Conservation (phyloP, 2,113 vertebrate species). For the Emydocephalus ijimae region DNA sequence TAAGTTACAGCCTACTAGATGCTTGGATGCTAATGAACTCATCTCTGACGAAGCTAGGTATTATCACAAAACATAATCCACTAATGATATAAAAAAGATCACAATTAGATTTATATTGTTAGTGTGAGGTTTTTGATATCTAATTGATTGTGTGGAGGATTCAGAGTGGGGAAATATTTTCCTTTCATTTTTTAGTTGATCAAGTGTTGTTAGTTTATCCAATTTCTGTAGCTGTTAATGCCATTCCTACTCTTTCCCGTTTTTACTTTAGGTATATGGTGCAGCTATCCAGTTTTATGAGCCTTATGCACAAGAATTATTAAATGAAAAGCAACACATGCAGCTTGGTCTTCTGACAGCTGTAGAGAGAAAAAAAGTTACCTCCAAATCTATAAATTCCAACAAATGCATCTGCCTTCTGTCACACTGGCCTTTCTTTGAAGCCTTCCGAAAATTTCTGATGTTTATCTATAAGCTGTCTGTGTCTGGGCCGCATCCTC, state of each 20-base stretch:
- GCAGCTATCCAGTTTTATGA: slow-evolving; percentile 98
- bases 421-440: slow-evolving; percentile 98
- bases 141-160: neutral
- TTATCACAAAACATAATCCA: neutral
- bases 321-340: slow-evolving; percentile 90
- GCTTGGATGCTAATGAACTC: neutral
- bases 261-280: slow-evolving; percentile 84
- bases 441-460: slow-evolving; percentile 93
- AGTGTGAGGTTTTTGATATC: neutral
- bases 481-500: slow-evolving; percentile 90
- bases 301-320: slow-evolving; percentile 78
- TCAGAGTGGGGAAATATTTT: neutral
- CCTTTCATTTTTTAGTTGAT: neutral
- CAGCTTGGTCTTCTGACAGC: slow-evolving; percentile 89
- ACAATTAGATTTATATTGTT: neutral
- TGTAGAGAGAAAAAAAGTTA: slow-evolving; percentile 86
- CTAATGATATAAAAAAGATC: neutral
- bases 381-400: slow-evolving; percentile 85
- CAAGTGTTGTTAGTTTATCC: neutral
- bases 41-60: neutral
- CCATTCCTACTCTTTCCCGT: neutral
- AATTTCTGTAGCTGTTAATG: neutral
- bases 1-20: neutral
- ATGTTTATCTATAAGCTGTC: slow-evolving; percentile 97
- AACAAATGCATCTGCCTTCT: slow-evolving; percentile 98